Conservation (phyloP, 2,888 invertebrate species). For the Linnaemya vulpina region DNA sequence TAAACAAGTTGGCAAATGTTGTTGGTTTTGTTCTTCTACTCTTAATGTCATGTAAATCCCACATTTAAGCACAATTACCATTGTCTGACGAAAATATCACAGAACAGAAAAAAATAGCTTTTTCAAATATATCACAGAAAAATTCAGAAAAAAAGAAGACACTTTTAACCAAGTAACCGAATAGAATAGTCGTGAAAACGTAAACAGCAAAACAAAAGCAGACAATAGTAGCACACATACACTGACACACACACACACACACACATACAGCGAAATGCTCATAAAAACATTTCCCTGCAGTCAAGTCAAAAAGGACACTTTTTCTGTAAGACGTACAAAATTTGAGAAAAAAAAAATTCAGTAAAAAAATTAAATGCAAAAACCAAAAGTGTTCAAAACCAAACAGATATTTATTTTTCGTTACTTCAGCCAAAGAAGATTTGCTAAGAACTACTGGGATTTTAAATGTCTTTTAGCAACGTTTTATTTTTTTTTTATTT, state of each 20-base stretch:
- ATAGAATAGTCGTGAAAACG: slow-evolving; percentile 64
- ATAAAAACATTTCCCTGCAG: slow-evolving; percentile 1
- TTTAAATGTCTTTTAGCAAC: slow-evolving; percentile 50
- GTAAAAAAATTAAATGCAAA: slow-evolving; percentile 18
- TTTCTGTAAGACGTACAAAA: slow-evolving; percentile 1
- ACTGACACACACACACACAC: slow-evolving; percentile 16
- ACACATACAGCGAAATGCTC: background rate
- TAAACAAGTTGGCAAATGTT: slow-evolving; percentile 43
- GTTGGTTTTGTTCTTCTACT: slow-evolving; percentile 36
- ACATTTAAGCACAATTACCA: slow-evolving; percentile 71
- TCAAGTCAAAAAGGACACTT: slow-evolving; percentile 62
- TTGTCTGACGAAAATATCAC: slow-evolving; percentile 68
- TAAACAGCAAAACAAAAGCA: slow-evolving; percentile 35
- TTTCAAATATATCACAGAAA: background rate
- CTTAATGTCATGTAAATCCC: slow-evolving; percentile 72
- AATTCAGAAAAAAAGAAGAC: slow-evolving; percentile 61
- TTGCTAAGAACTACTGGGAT: slow-evolving; percentile 50
- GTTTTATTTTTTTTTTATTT: slow-evolving; percentile 7
- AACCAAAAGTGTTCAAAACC: slow-evolving; percentile 67
- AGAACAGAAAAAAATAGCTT: background rate
- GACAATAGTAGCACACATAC: slow-evolving; percentile 34
- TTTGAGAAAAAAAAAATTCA: too few relatives aligned
- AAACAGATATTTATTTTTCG: slow-evolving; percentile 43
- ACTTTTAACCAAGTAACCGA: slow-evolving; percentile 71
- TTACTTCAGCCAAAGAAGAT: slow-evolving; percentile 41